A percentile compares a stretch with the other conserved stretches of the same genome.
These are phyloP conservation scores for Amniataba percoides DNA, from an alignment of 2,797 vertebrate species.

Conservation along the genomic window DNA sequence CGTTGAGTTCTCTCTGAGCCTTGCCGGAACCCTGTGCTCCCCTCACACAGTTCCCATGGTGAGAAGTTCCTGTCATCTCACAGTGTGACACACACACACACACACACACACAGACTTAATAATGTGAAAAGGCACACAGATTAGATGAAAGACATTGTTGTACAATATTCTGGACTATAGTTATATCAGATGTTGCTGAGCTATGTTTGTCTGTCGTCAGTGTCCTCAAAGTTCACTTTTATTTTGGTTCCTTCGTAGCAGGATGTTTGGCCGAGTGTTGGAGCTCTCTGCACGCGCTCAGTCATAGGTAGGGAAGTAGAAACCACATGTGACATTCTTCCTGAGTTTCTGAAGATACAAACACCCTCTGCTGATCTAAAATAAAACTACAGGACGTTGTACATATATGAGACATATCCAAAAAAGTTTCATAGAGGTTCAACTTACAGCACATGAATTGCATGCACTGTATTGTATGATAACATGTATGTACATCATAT, in stretches of 20 bases:
- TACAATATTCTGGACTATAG: background rate
- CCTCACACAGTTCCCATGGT: constrained; percentile 56
- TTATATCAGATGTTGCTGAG: constrained; percentile 13
- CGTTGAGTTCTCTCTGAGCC: constrained; percentile 5
- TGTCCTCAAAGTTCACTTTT: constrained; percentile 16
- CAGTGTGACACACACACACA: constrained; percentile 25
- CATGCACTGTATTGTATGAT: background rate
- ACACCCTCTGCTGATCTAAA: constrained; percentile 61
- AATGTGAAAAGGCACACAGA: background rate
- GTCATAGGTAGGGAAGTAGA: constrained; percentile 28
- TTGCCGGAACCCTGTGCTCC: constrained; percentile 22
- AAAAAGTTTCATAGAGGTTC: no score
- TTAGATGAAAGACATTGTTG: background rate
- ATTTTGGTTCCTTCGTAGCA: constrained; percentile 25
- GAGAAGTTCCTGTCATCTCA: constrained; percentile 57
- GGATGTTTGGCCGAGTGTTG: constrained; percentile 49
- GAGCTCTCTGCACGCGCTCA: constrained; percentile 42
- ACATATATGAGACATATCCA: background rate
- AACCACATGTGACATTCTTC: constrained; percentile 39
- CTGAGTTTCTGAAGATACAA: constrained; percentile 18
- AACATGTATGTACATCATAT: background rate
- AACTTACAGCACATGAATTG: background rate
- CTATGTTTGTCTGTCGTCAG: background rate
- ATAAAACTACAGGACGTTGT: constrained; percentile 17
- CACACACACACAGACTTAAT: background rate